Percentiles rank a stretch among this genome's conserved stretches.
Conservation (phyloP, 2,797 vertebrate genomes). For the Capromys pilorides region DNA sequence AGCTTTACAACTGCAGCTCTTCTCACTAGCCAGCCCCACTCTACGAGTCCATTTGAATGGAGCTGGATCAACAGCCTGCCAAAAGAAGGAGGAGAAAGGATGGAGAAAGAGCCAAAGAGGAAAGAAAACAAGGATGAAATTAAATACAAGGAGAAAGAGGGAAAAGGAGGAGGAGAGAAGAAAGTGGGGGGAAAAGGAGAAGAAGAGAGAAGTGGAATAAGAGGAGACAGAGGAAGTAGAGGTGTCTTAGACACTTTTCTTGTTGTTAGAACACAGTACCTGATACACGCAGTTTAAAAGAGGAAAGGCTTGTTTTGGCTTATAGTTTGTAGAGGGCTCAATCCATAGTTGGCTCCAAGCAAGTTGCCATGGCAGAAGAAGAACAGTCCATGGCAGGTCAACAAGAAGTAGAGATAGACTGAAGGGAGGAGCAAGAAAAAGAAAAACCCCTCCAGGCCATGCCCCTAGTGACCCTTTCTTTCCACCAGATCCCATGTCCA, state of each 20-base stretch:
- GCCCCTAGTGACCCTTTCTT: background rate
- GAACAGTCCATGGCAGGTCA: background rate
- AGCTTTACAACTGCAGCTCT: background rate
- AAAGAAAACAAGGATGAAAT: background rate
- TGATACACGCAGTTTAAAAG: background rate
- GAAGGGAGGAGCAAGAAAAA: accelerated
- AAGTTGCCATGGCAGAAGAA: background rate
- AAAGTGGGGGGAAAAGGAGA: accelerated
- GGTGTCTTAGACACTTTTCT: background rate
- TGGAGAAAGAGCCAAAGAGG: background rate
- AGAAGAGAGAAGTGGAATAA: accelerated
- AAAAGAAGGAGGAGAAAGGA: background rate
- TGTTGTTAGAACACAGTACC: background rate
- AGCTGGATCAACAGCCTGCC: background rate
- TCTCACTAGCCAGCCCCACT: background rate
- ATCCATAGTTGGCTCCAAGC: background rate
- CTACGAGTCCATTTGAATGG: background rate
- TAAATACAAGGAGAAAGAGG: accelerated
- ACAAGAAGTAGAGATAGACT: too few relatives aligned
- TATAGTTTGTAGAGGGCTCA: background rate
- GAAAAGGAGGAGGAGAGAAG: background rate
- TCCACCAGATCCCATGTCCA: background rate
- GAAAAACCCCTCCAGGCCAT: background rate
- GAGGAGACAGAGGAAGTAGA: accelerated
- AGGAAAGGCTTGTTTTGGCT: background rate